Evolutionary conservation across 2,888 invertebrate genomes (phyloP), one percentile per base, ranked within the genome.

Genomic region (Trileptium ribeirensis): DNA sequence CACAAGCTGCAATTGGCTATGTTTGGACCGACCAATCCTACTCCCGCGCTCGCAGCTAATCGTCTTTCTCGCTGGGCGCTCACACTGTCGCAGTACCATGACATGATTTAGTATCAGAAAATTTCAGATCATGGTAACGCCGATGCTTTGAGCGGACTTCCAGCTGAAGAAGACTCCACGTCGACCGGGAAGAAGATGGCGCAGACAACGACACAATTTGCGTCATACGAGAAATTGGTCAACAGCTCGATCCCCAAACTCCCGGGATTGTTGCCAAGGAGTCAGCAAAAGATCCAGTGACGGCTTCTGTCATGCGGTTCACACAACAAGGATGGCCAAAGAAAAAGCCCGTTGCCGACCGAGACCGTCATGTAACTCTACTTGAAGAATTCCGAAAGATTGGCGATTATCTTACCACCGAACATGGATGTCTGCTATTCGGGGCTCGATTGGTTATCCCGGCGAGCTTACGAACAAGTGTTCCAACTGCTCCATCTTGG

Each of bases 1-100:
- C 83, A 85, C 75, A 82, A 82, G 36, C 84, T 84, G 31, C 39
- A 83, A 31, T 75, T 75, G 19, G 39, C 78, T n/a, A 84, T 85
- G 19, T 82, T 85, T 33, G 83, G 81, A n/a, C 83, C 36, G 33
- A 64, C 36, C 19, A 81, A 67, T 67, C 34, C 36, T 39, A 38
- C 64, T n/a, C 74, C 83, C 34, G 0, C 64, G 19, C 70, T 83
- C 31, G 83, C 83, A 8, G 81, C 82, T 37, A 74, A 36, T 8
- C 83, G 82, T 8, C 70, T 82, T 8, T 40, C 80, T 34, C 39
- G 79, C 19, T 84, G 83, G 83, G 82, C 82, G 0, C 74, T 84
- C 29, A 33, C 51, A 19, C 75, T 37, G n/a, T 78, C 2, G 2
- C 34, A 79, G 24, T 79, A 15, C 39, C 1, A 79, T n/a, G 34